Percentiles rank a stretch among this genome's conserved stretches.
Evolutionary conservation across 2,888 invertebrate species (phyloP).

Genomic region (Drosophila anceps): DNA sequence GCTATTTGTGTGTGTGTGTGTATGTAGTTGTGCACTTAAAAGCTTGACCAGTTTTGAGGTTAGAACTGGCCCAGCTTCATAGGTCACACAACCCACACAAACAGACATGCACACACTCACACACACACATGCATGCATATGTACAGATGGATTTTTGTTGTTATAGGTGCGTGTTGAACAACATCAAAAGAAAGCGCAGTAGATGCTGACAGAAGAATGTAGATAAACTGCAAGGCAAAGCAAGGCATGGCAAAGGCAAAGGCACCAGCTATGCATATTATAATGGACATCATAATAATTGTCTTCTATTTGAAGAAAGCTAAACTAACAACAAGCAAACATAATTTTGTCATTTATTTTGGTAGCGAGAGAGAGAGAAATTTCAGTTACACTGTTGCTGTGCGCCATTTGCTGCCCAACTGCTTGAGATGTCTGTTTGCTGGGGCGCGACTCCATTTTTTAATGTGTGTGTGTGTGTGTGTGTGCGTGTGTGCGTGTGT

Average conservation of each 20-base stretch:
- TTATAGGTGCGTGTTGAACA: slow-evolving; percentile 35
- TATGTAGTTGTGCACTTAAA: slow-evolving; percentile 28
- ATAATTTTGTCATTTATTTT: slow-evolving; percentile 53
- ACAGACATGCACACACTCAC: slow-evolving; percentile 5
- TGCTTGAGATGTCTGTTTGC: slow-evolving; percentile 44
- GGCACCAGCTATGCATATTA: slow-evolving; percentile 16
- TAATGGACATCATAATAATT: slow-evolving; percentile 40
- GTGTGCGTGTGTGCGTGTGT: slow-evolving; percentile 7
- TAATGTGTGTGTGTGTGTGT: slow-evolving; percentile 18
- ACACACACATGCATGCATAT: slow-evolving; percentile 13
- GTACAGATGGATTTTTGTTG: slow-evolving; percentile 11
- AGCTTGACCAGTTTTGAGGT: slow-evolving; percentile 68
- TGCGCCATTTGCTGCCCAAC: slow-evolving; percentile 20
- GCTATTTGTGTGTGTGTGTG: not conserved
- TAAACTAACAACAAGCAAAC: slow-evolving; percentile 35
- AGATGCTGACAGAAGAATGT: slow-evolving; percentile 21
- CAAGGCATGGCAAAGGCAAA: not conserved
- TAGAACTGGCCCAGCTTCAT: slow-evolving; percentile 64
- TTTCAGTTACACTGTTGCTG: slow-evolving; percentile 22
- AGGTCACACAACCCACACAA: slow-evolving; percentile 45
- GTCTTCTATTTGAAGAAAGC: slow-evolving; percentile 57
- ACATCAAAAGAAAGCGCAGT: slow-evolving; percentile 48
- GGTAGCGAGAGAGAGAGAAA: slow-evolving; percentile 50
- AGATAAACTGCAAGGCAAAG: slow-evolving; percentile 30
- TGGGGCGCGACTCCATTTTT: slow-evolving; percentile 57